phyloP scores from a whole-genome alignment of 2,113 vertebrate species.

The Pagrus major region DNA sequence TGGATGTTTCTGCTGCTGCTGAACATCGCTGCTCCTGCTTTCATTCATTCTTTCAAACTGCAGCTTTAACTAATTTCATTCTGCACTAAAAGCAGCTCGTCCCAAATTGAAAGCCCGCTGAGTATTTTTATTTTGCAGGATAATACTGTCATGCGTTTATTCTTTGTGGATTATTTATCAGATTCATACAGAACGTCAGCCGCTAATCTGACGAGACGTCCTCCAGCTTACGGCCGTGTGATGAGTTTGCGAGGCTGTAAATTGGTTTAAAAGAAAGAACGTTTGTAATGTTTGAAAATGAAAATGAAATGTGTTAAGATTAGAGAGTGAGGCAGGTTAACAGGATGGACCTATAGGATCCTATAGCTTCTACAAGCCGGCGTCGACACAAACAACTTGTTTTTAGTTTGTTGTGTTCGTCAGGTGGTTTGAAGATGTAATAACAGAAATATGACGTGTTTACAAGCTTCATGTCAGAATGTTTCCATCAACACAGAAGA shows the following conservation, averaged over 20 bases:
- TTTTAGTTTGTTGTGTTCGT: too few relatives aligned
- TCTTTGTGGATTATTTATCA: background rate
- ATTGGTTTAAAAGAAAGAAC: conserved; percentile 10
- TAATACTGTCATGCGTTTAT: background rate
- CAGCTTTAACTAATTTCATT: background rate
- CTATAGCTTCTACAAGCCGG: background rate
- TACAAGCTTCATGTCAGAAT: too few relatives aligned
- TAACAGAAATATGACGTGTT: too few relatives aligned
- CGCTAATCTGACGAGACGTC: background rate
- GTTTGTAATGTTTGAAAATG: background rate
- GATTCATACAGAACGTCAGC: background rate
- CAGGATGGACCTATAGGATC: background rate
- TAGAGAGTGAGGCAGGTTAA: background rate
- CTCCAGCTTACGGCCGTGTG: background rate
- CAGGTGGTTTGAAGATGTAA: background rate
- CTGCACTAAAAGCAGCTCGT: too few relatives aligned
- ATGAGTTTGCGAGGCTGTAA: conserved; percentile 19
- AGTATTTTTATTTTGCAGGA: background rate
- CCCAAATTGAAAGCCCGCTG: background rate
- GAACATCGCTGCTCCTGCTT: too few relatives aligned
- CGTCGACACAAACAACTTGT: background rate
- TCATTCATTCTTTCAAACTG: background rate
- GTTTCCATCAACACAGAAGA: too few relatives aligned
- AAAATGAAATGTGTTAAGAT: background rate
- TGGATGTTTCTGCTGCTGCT: background rate